Conservation (phyloP, 1,140 invertebrate genomes). For the Dermatophagoides farinae region DNA sequence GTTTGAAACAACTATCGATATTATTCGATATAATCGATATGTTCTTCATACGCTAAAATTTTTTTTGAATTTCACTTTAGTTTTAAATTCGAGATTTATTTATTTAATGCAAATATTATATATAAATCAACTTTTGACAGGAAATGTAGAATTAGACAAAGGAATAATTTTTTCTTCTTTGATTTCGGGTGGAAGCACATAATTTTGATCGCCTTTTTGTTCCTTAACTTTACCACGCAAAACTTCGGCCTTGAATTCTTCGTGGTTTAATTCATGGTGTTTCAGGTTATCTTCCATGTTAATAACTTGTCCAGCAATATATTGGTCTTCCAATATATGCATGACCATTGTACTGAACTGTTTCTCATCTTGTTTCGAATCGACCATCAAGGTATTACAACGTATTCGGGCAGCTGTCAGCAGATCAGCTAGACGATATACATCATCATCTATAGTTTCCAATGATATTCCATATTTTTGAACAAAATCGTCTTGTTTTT, state of each 20-base stretch:
- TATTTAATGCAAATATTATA: too few relatives aligned
- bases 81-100: too few relatives aligned
- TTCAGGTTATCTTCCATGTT: conserved; percentile 9
- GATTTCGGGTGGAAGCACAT: too few relatives aligned
- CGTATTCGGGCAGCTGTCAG: conserved; percentile 5
- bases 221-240: too few relatives aligned
- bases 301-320: conserved; percentile 7
- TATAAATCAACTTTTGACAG: too few relatives aligned
- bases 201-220: too few relatives aligned
- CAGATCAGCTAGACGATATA: conserved; percentile 1
- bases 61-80: too few relatives aligned
- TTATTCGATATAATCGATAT: too few relatives aligned
- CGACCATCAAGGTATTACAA: conserved; percentile 6
- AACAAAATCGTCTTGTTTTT: conserved; percentile 1
- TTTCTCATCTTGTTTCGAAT: neutral
- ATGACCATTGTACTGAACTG: neutral
- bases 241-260: neutral
- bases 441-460: conserved; percentile 3
- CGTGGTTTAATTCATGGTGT: neutral
- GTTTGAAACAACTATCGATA: too few relatives aligned
- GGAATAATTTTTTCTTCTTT: too few relatives aligned
- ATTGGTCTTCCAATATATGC: conserved; percentile 11
- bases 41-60: too few relatives aligned
- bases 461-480: neutral
- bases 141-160: too few relatives aligned